Evolutionary conservation across 1,140 invertebrate species (phyloP).

Genomic region (Paraescarpia echinospica): DNA sequence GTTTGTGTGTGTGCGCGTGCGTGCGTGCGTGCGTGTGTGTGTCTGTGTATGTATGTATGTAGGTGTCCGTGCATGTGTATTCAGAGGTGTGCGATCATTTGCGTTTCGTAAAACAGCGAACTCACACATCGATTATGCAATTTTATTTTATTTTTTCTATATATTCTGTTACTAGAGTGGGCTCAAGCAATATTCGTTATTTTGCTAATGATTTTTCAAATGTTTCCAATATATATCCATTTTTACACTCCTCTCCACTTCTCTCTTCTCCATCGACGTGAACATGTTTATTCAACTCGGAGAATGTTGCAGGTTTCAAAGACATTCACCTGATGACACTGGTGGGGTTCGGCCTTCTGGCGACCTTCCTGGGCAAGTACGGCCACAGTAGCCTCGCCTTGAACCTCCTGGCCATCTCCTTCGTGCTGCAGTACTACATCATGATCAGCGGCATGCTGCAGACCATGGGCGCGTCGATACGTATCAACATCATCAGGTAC

Average conservation of each 20-base stretch:
- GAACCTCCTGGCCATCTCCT: background rate
- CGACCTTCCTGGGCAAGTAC: background rate
- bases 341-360: conserved; percentile 12
- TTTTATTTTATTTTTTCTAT: too few relatives aligned
- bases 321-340: conserved; percentile 7
- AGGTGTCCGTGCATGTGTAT: background rate
- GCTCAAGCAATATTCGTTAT: too few relatives aligned
- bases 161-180: too few relatives aligned
- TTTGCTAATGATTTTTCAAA: too few relatives aligned
- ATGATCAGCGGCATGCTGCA: conserved; percentile 3
- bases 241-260: too few relatives aligned
- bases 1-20: background rate
- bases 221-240: too few relatives aligned
- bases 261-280: too few relatives aligned
- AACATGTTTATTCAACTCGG: background rate
- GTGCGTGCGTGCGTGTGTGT: background rate
- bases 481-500: conserved; percentile 12
- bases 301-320: background rate
- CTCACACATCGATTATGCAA: too few relatives aligned
- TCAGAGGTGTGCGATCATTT: too few relatives aligned
- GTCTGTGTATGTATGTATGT: background rate
- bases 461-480: background rate
- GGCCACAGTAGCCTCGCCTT: conserved; percentile 39
- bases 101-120: too few relatives aligned
- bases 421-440: conserved; percentile 1